Evolutionary conservation across 2,113 vertebrate species (phyloP).

Genomic region (Carassius auratus): DNA sequence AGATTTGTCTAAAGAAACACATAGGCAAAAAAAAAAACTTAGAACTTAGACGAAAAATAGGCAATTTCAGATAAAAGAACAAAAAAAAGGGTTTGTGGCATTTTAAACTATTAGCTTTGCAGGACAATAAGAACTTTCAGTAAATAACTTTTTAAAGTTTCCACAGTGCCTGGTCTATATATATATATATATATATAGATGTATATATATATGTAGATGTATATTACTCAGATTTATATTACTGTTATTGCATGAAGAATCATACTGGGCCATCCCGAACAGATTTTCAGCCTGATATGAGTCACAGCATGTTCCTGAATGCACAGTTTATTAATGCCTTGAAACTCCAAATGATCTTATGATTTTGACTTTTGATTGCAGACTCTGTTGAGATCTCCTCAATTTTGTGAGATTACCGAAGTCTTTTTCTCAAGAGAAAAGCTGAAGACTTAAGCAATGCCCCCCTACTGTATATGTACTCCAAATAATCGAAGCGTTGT

Average conservation of each 20-base stretch:
- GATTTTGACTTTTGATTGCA: neutral
- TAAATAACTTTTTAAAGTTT: slow-evolving; percentile 2
- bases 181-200: too few relatives aligned
- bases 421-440: neutral
- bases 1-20: slow-evolving; percentile 35
- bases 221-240: neutral
- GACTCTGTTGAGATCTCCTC: neutral
- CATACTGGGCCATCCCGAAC: neutral
- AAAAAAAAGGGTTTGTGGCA: neutral
- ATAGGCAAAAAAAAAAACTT: too few relatives aligned
- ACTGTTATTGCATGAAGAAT: slow-evolving; percentile 5
- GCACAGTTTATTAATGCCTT: neutral
- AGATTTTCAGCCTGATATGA: neutral
- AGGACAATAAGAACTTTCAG: neutral
- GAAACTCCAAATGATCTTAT: neutral
- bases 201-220: too few relatives aligned
- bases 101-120: neutral
- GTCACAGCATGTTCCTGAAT: neutral
- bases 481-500: neutral
- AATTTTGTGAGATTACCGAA: neutral
- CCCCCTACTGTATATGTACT: neutral
- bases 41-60: neutral
- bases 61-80: neutral
- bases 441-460: neutral
- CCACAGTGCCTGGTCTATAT: neutral